Evolutionary conservation across 2,888 invertebrate species (phyloP).

Genomic region (Tenthredo notha): DNA sequence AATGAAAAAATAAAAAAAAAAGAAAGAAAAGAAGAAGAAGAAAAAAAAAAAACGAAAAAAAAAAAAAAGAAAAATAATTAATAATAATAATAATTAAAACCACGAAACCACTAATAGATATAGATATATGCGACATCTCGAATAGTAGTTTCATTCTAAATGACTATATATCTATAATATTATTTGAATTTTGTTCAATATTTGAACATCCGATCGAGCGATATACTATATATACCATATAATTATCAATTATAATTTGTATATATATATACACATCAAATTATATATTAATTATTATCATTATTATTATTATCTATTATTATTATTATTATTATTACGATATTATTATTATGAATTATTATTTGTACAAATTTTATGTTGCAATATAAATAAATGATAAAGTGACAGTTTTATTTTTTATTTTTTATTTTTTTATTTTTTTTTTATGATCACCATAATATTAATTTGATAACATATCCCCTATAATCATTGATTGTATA

Average conservation of each 20-base stretch:
- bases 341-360: conserved; percentile 72
- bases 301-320: conserved; percentile 66
- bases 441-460: neutral
- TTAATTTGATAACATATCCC: neutral
- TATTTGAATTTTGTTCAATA: conserved; percentile 68
- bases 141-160: conserved; percentile 54
- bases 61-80: neutral
- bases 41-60: neutral
- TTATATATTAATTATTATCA: conserved; percentile 69
- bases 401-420: conserved; percentile 64
- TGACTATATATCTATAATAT: conserved; percentile 48
- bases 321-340: conserved; percentile 69
- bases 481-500: neutral
- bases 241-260: conserved; percentile 65
- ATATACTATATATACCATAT: neutral
- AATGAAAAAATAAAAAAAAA: conserved; percentile 7
- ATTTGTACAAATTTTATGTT: conserved; percentile 78
- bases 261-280: conserved; percentile 62
- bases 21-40: neutral
- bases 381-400: conserved; percentile 77
- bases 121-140: conserved; percentile 52
- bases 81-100: neutral
- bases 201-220: conserved; percentile 66
- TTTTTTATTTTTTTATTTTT: too few relatives aligned
- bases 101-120: conserved; percentile 23